Base-by-base conservation (phyloP, 2,888 invertebrate species). In the Notodonta ziczac region DNA sequence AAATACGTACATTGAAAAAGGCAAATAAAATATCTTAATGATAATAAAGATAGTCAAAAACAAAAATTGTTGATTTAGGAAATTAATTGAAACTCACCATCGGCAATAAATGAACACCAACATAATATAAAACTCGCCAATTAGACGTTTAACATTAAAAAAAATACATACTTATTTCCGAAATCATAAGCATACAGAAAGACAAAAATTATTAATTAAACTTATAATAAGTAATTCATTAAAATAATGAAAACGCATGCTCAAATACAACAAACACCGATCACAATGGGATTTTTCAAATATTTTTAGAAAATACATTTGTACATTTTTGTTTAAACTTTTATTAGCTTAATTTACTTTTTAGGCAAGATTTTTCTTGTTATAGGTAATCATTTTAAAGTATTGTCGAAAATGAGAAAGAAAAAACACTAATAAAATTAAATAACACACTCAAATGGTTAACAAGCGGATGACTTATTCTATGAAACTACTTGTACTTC, bases 81-180 rank as follows among this genome's bases (percentile, higher is more conserved):
- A 82, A 80, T 76, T 77, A 82, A 80, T 76, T 77, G 74, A 85
- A 83, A 91, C 92, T 92, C 86, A 93, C 92, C 91, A 85, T 74
- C 74, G 77, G 74, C 76, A 77, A 84, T 83, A 89, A 90, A 89
- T 88, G 87, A 89, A 89, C 88, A 89, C 89, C 81, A 89, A 91
- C 88, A 84, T 83, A 89, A 91, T 85, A 88, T 85, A 87, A n/a
- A 88, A 73, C 66, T 79, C 78, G 74, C 75, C 66, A 69, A 59
- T 68, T 67, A 56, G 59, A 66, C 62, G 60, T 76, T 64, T 63
- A 60, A 69, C 71, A 77, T 73, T 65, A 67, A 73, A 60, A 66
- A 70, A n/a, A n/a, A n/a, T n/a, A n/a, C n/a, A 71, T 65, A 78
- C 65, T 67, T 53, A 74, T 67, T 68, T 69, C 68, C 69, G 76